Conservation (phyloP, 2,888 invertebrate species). For the Plagodis dolabraria region DNA sequence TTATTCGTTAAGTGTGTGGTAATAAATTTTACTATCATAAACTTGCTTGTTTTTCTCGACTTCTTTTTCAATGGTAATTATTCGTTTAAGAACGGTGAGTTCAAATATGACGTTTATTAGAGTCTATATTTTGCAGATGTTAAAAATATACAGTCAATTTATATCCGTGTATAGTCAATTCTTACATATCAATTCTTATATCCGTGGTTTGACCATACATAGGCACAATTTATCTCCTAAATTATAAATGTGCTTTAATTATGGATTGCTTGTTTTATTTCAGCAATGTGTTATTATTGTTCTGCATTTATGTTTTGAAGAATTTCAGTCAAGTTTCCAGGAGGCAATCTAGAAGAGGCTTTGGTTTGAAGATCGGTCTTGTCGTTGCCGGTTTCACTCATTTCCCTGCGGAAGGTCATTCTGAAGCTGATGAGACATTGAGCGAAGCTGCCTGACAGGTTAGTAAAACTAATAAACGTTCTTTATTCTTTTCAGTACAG, state of each 20-base stretch:
- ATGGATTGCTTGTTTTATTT: slow-evolving; percentile 9
- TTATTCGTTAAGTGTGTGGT: not conserved
- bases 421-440: not conserved
- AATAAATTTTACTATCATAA: slow-evolving; percentile 4
- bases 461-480: slow-evolving; percentile 7
- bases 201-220: no score
- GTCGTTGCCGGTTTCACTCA: slow-evolving; percentile 13
- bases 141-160: no score
- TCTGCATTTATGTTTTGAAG: slow-evolving; percentile 28
- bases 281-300: slow-evolving; percentile 8
- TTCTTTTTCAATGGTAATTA: not conserved
- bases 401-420: slow-evolving; percentile 16
- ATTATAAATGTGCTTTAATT: not conserved
- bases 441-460: slow-evolving; percentile 11
- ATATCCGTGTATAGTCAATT: no score
- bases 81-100: not conserved
- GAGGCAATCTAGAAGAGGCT: not conserved
- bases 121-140: no score
- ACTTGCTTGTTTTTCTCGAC: not conserved
- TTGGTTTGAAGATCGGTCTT: slow-evolving; percentile 8
- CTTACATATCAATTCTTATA: no score
- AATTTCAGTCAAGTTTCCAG: slow-evolving; percentile 21
- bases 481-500: not conserved
- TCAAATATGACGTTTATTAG: not conserved
- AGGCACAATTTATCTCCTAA: no score